Base-by-base conservation (phyloP, 2,113 vertebrate species). In the Spermophilus dauricus region DNA sequence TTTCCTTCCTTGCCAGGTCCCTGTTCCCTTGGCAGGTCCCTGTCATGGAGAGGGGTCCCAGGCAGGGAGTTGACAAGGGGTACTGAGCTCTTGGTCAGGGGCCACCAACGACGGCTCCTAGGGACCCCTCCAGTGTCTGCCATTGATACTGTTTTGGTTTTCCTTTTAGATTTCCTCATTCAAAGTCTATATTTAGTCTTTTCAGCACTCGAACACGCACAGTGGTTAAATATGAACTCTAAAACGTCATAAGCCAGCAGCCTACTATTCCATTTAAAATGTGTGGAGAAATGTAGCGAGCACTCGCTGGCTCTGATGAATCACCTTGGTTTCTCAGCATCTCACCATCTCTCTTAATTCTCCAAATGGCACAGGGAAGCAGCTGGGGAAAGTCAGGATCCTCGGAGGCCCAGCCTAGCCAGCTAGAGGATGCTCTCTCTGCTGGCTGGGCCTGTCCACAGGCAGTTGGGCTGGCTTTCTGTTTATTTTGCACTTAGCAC, bases 121-220 rank as follows among this genome's bases (percentile, higher is more conserved):
- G 30, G 0, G 2, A 34, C 30, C 76, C 28, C 65, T 61, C 12
- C 48, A 42, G 39, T 5, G 1, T 61, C 51, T 10, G 2, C 26
- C 86, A 37, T 51, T 1, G 69, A 48, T 7, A 39, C 61, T 42
- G n/a, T 26, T 91, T 73, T 53, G 72, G 6, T 70, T 42, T 84
- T 92, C 72, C 67, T 24, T 37, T 70, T 28, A 86, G 37, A 88
- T 73, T 82, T 78, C 86, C 86, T 78, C 42, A 77, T 73, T 58
- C 22, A 1, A 81, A 39, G 61, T 65, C 91, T 96, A 76, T 94
- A 88, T 82, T 96, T 97, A 97, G 85, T 77, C 63, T 96, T 69
- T 51, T 83, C 92, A 73, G 87, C 32, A 30, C 45, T 73, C 4
- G 48, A 73, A 85, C 81, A 78, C 13, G 32, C 77, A 69, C 45